Base-by-base conservation (phyloP, 2,888 invertebrate genomes). In the Strigamia crassipes region DNA sequence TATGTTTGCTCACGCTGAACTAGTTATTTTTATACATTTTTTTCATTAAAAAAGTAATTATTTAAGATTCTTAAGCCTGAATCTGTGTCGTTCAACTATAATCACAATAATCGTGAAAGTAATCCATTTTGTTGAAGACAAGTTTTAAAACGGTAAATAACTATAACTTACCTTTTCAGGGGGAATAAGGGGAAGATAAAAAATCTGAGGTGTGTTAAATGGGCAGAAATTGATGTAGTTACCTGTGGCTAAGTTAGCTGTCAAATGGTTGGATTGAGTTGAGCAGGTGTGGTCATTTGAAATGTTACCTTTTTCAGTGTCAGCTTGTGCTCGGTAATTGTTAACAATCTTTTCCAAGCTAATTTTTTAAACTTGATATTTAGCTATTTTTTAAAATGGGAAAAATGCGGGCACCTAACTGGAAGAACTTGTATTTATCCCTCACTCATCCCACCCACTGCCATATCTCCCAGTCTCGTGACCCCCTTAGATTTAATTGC, bases 401-500 rank as follows among this genome's bases (percentile, higher is more conserved):
- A 56, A 56, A 56, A 73, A 73, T 27, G 12, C 12, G n/a, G 73
- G 73, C 23, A 73, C 4, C 5, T 18, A 66, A n/a, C n/a, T 66
- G 12, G 12, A 73, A 12, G 27, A 73, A 13, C 73, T n/a, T 31
- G 27, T 73, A 73, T 27, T 73, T 73, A 73, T 73, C 73, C 73
- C 73, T 31, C 73, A n/a, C 18, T 56, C 21, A 56, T 56, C 56
- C 56, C 56, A 56, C 56, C 56, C 56, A 56, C 56, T 56, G 56
- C 56, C 56, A 56, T 56, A 56, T 56, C 56, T 31, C 73, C 73
- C 61, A 23, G 61, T 23, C 18, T 66, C 21, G 31, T 73, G 73
- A 73, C 73, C 73, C 73, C 73, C 73, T 73, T 73, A 73, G 31
- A n/a, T 73, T 73, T 73, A 73, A 73, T 73, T 73, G n/a, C 73